These are phyloP conservation scores for Oceanodroma tethys DNA, from an alignment of 2,113 vertebrate species.

Conservation along the genomic window DNA sequence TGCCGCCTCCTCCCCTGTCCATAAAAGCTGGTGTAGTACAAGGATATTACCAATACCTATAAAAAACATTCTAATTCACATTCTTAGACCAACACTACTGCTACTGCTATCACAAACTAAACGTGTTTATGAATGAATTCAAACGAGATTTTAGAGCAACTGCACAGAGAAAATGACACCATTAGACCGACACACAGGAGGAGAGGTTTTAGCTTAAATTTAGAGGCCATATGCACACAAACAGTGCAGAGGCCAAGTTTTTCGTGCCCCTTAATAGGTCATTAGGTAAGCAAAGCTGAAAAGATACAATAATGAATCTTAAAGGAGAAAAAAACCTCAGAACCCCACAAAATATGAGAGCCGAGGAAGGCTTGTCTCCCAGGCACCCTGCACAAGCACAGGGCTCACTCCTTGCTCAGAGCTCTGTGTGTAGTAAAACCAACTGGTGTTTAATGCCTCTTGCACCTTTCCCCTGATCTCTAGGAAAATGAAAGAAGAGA, in stretches of 20 bases:
- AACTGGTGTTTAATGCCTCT: not conserved
- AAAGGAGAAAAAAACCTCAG: not conserved
- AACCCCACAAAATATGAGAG: not conserved
- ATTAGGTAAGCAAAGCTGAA: not conserved
- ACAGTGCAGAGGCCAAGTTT: not conserved
- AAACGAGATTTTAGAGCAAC: not conserved
- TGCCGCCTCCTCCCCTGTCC: not conserved
- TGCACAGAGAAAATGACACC: not conserved
- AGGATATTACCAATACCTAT: not conserved
- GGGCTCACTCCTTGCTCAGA: not conserved
- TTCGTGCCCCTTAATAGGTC: not conserved
- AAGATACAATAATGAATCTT: not conserved
- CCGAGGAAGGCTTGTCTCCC: not conserved
- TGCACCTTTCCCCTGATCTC: not conserved
- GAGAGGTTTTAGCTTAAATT: not conserved
- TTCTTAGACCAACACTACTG: not conserved
- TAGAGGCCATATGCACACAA: not conserved
- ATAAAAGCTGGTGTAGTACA: not conserved
- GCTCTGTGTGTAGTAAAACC: not conserved
- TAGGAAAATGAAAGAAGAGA: not conserved
- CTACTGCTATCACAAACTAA: not conserved
- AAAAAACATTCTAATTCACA: not conserved
- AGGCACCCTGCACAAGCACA: not conserved
- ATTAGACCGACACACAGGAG: not conserved
- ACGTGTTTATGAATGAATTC: not conserved